phyloP scores from a whole-genome alignment of 2,113 vertebrate species.

The human region DNA sequence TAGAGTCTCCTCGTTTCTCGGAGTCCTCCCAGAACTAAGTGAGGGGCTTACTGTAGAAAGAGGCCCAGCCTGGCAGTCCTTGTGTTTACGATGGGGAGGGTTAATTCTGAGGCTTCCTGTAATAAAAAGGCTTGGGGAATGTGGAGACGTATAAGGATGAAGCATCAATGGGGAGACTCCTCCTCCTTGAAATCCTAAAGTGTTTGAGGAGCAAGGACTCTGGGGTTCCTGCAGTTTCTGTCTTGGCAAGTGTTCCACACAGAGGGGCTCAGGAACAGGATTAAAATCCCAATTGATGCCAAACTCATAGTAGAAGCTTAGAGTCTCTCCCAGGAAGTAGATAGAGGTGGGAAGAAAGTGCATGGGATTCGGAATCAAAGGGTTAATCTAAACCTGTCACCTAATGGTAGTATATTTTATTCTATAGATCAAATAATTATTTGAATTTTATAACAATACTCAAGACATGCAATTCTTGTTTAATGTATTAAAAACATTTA shows the following conservation, averaged over 20 bases:
- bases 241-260: neutral
- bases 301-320: too few relatives aligned
- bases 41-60: neutral
- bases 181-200: neutral
- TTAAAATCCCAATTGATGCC: too few relatives aligned
- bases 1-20: neutral
- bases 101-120: neutral
- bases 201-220: neutral
- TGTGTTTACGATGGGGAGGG: neutral
- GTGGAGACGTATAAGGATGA: neutral
- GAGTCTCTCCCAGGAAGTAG: neutral
- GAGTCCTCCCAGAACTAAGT: neutral
- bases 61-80: neutral
- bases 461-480: too few relatives aligned
- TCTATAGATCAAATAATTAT: too few relatives aligned
- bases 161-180: neutral
- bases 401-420: too few relatives aligned
- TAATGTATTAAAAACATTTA: too few relatives aligned
- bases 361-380: neutral
- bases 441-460: too few relatives aligned
- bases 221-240: neutral
- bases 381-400: neutral
- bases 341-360: neutral
- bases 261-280: neutral
- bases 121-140: too few relatives aligned